Percentiles rank a stretch among this genome's conserved stretches.
These are phyloP conservation scores for Heliornis fulica DNA, from an alignment of 2,113 vertebrate species.

Conservation along the genomic window DNA sequence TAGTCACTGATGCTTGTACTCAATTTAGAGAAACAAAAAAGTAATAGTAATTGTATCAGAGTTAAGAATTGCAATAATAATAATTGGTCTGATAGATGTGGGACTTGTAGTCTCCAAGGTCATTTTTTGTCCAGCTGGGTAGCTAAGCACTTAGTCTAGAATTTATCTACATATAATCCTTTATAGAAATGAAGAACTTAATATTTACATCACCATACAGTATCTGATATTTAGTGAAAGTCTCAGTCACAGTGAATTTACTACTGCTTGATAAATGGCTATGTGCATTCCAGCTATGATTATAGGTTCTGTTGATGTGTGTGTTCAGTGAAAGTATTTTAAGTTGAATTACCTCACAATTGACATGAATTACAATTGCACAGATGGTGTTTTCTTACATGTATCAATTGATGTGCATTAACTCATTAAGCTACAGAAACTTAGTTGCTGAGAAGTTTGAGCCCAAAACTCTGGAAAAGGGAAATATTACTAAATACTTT, in stretches of 20 bases:
- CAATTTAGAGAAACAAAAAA: neutral
- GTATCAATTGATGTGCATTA: neutral
- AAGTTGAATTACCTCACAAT: conserved; percentile 3
- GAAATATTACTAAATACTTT: neutral
- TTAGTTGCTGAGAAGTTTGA: neutral
- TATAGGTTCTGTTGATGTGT: neutral
- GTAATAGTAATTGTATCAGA: neutral
- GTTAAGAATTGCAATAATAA: neutral
- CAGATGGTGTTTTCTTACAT: conserved; percentile 22
- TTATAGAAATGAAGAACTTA: neutral
- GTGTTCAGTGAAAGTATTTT: conserved; percentile 24
- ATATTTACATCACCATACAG: neutral
- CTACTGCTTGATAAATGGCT: neutral
- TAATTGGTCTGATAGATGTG: neutral
- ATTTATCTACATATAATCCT: neutral
- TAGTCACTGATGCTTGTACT: neutral
- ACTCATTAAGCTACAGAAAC: neutral
- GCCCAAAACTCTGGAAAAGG: neutral
- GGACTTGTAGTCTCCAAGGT: neutral
- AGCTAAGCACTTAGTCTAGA: neutral
- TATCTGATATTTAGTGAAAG: neutral
- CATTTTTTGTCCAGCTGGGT: neutral
- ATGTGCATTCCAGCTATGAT: neutral
- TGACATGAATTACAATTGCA: conserved; percentile 2
- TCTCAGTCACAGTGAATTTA: neutral